Conservation (phyloP, 2,888 invertebrate species). For the Oligia strigilis region DNA sequence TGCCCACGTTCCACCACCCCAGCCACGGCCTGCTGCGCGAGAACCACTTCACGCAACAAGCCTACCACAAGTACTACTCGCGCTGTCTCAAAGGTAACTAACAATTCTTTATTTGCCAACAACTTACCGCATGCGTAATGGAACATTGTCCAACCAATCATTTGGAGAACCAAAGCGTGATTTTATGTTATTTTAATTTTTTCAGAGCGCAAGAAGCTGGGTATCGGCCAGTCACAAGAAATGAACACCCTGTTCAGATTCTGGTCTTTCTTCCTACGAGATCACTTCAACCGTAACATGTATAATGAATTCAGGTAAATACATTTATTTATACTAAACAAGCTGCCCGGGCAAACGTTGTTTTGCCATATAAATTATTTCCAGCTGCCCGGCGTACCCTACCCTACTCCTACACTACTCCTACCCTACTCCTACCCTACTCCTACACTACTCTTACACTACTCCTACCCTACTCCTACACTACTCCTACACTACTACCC, state of each 20-base stretch:
- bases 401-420: no score
- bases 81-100: constrained; percentile 96
- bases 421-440: no score
- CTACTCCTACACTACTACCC: no score
- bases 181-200: background rate
- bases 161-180: no score
- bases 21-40: constrained; percentile 98
- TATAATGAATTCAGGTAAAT: constrained; percentile 96
- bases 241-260: constrained; percentile 99
- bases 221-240: constrained; percentile 98
- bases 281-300: constrained; percentile 99
- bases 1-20: constrained; percentile 98
- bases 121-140: no score
- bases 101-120: no score
- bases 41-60: constrained; percentile 99
- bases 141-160: background rate
- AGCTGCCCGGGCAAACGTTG: no score
- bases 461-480: no score
- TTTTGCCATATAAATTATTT: no score
- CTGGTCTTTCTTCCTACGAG: constrained; percentile 99
- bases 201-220: constrained; percentile 97
- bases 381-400: no score
- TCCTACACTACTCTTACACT: no score
- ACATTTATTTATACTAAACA: background rate
- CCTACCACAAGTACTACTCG: constrained; percentile 98